Conservation (phyloP, 1,140 invertebrate genomes). For the Hyles euphorbiae region DNA sequence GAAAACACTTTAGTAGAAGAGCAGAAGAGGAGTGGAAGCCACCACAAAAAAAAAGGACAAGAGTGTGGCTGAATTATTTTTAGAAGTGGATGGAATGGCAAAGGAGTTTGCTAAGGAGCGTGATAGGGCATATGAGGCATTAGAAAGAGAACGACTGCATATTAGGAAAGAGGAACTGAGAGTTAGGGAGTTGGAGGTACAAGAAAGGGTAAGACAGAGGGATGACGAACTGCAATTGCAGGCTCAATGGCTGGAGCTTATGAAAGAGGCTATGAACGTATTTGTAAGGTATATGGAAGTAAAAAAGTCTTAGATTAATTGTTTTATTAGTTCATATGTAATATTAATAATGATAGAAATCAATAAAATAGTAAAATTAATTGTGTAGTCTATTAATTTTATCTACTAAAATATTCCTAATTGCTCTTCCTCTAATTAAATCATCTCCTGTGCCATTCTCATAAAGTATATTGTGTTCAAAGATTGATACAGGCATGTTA, state of each 20-base stretch:
- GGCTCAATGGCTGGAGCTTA: constrained; percentile 1
- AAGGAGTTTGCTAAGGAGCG: not conserved
- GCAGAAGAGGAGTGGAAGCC: not conserved
- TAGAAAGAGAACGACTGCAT: not conserved
- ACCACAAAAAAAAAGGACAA: not conserved
- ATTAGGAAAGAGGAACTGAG: constrained; percentile 1
- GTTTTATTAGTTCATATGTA: too few species aligned
- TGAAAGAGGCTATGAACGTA: constrained; percentile 1
- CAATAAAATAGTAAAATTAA: too few species aligned
- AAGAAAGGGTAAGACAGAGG: constrained; percentile 5
- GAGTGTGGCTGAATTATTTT: not conserved
- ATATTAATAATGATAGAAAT: too few species aligned
- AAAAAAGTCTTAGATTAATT: not conserved
- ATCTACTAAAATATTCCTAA: too few species aligned
- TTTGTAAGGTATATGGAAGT: not conserved
- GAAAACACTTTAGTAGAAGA: not conserved
- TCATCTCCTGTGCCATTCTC: too few species aligned
- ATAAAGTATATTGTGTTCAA: too few species aligned
- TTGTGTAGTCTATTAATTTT: too few species aligned
- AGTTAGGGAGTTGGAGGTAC: not conserved
- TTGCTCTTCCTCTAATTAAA: too few species aligned
- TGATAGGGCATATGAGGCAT: constrained; percentile 1
- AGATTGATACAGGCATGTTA: too few species aligned
- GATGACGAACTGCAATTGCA: constrained; percentile 1
- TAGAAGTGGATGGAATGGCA: not conserved